Evolutionary conservation across 1,140 invertebrate species (phyloP), one percentile per base, ranked within the genome.

Genomic region (Pseudomyrmex gracilis): DNA sequence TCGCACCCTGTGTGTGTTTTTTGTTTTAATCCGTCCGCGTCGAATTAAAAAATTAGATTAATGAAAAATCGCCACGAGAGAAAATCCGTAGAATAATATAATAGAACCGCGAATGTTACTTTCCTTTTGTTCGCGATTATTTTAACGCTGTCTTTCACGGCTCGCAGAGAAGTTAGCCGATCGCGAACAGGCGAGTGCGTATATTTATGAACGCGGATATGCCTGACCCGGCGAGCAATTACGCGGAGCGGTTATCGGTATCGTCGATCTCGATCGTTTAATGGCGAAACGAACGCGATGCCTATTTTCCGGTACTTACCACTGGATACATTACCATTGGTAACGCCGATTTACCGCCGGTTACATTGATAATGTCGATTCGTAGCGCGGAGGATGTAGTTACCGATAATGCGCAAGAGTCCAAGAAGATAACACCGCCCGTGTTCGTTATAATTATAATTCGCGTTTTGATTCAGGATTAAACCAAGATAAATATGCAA

Each of bases 201-300:
- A 64, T 70, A 80, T 60, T 71, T 80, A 60, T 49, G 53, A 13
- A 71, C 53, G 51, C 66, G 66, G 76, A 80, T 80, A 60, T 22
- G 45, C 20, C 47, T 57, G 15, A 78, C 64, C 76, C 34, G 22
- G 55, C 53, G 20, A 80, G 64, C 76, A 70, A 78, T 78, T 78
- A 78, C 66, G 66, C 8, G 7, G 20, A 57, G 43, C 51, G 43
- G 7, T 71, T 80, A 80, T 80, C 76, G 45, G 66, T 2, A 47
- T 17, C 15, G 43, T 22, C 57, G 66, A 80, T 80, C 76, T 70
- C 53, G 34, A 34, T n/a, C 17, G 61, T 77, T 67, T 78, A 58
- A 78, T 70, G 64, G 55, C 76, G 53, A 70, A 70, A 70, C 34
- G 20, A 58, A 20, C 53, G 76, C 34, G 51, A n/a, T 47, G 24